Evolutionary conservation across 1,140 invertebrate species (phyloP).

Genomic region (Babylonia areolata): DNA sequence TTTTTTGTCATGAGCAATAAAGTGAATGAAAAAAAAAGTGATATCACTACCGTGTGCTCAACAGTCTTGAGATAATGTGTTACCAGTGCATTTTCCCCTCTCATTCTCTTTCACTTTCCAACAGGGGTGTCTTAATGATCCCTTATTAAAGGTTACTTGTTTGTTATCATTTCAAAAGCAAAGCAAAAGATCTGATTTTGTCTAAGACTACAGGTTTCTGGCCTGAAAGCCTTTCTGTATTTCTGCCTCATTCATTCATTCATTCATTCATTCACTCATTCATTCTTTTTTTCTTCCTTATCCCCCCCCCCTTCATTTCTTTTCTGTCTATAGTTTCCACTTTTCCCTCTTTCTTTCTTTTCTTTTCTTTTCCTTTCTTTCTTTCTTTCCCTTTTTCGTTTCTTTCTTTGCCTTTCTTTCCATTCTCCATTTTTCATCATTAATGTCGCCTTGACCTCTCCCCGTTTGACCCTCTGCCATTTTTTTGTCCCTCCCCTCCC

Average conservation of each 20-base stretch:
- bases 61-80: too few species aligned
- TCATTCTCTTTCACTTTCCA: too few species aligned
- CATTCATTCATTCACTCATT: neutral
- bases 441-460: neutral
- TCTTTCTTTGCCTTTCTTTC: neutral
- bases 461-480: neutral
- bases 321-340: neutral
- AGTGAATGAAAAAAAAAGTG: too few species aligned
- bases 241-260: neutral
- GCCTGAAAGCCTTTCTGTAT: constrained; percentile 13
- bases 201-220: too few species aligned
- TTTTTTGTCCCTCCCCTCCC: neutral
- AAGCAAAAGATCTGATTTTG: too few species aligned
- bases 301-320: neutral
- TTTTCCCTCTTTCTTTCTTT: neutral
- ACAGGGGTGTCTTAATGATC: too few species aligned
- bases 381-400: neutral
- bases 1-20: too few species aligned
- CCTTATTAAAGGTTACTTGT: too few species aligned
- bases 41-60: too few species aligned
- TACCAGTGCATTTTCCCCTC: too few species aligned
- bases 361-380: constrained; percentile 5
- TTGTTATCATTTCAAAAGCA: too few species aligned
- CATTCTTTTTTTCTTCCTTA: neutral
- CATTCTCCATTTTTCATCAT: neutral